A percentile compares a stretch with the other conserved stretches of the same genome.
phyloP scores from a whole-genome alignment of 2,888 invertebrate genomes.

The Meteorus colon region DNA sequence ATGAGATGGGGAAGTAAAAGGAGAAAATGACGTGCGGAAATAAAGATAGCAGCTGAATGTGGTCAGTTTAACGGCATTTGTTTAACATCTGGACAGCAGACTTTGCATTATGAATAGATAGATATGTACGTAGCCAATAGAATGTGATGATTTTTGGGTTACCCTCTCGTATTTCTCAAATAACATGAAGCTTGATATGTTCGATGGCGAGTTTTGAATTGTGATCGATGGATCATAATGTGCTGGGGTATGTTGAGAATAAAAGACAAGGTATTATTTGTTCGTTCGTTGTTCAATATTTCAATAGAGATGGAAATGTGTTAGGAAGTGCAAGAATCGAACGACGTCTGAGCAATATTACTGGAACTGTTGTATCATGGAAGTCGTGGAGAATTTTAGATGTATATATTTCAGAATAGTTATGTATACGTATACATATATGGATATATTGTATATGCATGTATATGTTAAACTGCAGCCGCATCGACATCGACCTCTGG shows the following conservation, averaged over 20 bases:
- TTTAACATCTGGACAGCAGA: conserved; percentile 43
- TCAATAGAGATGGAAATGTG: conserved; percentile 1
- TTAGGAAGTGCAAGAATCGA: neutral
- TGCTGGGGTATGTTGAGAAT: conserved; percentile 2
- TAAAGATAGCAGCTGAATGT: conserved; percentile 12
- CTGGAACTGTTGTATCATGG: neutral
- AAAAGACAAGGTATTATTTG: conserved; percentile 4
- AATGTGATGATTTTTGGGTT: neutral
- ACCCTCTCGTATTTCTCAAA: neutral
- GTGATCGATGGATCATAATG: too few species aligned
- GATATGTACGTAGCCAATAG: neutral
- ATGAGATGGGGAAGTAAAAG: neutral
- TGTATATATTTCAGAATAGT: neutral
- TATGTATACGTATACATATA: neutral
- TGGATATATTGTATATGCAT: neutral
- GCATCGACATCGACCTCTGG: conserved; percentile 36
- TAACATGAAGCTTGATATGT: conserved; percentile 2
- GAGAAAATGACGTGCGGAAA: neutral
- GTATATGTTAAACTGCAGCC: conserved; percentile 8
- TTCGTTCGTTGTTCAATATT: neutral
- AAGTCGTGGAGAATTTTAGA: neutral
- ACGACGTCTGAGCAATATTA: neutral
- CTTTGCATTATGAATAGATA: neutral
- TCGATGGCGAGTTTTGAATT: neutral
- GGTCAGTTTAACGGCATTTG: conserved; percentile 41